phyloP scores from a whole-genome alignment of 1,140 invertebrate genomes.

The Macrotrachela quadricornifera region DNA sequence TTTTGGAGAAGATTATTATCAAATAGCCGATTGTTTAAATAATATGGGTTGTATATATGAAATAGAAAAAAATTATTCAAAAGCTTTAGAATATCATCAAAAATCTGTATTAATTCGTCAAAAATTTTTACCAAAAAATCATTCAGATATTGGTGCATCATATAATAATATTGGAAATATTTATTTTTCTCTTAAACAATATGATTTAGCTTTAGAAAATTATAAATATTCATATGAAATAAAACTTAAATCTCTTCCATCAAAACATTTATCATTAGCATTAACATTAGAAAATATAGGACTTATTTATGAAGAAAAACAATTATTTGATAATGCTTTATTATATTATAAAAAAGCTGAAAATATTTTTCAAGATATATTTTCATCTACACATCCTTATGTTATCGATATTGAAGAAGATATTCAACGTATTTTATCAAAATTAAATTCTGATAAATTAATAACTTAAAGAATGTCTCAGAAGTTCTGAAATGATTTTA shows the following conservation, averaged over 20 bases:
- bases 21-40: too few species aligned
- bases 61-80: neutral
- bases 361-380: too few species aligned
- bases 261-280: neutral
- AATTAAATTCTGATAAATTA: too few species aligned
- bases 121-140: neutral
- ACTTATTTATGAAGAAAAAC: neutral
- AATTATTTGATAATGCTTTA: neutral
- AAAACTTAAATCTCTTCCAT: neutral
- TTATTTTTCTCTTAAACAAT: neutral
- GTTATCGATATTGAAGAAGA: too few species aligned
- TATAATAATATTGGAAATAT: neutral
- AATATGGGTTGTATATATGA: too few species aligned
- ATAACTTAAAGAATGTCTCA: too few species aligned
- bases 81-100: neutral
- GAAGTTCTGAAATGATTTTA: too few species aligned
- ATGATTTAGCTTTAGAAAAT: neutral
- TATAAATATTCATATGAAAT: neutral
- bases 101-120: neutral
- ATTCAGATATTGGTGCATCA: neutral
- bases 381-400: too few species aligned
- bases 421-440: too few species aligned
- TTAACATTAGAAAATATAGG: neutral
- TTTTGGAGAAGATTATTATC: too few species aligned
- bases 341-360: constrained; percentile 1